Evolutionary conservation across 1,140 invertebrate species (phyloP), one percentile per base, ranked within the genome.

Genomic region (Leucophenga varia): DNA sequence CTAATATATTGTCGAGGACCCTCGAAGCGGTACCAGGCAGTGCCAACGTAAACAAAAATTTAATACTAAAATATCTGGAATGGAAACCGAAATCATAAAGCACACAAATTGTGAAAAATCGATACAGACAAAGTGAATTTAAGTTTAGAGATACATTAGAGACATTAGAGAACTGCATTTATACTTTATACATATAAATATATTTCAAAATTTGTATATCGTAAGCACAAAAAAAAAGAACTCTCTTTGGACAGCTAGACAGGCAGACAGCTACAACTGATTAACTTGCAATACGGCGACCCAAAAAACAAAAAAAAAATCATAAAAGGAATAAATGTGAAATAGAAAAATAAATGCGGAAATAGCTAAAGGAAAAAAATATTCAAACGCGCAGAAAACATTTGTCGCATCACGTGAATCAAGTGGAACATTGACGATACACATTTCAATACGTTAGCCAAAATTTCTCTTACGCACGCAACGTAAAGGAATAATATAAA

Each of bases 31-130:
- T 72, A 51, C 57, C 69, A 69, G 54, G 42, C 52, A 28, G 69
- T 72, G 49, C 64, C 69, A 64, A 72, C 59, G 69, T 72, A 72
- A 72, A 72, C 69, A 72, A 61, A 67, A 56, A 48, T 59, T 67
- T 54, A 49, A 67, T 57, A 63, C 61, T 67, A 54, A 61, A 41
- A 43, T n/a, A n/a, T n/a, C n/a, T n/a, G 45, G 55, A 36, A 61
- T 52, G 52, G 47, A 50, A 52, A 63, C 61, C 55, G 48, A 56
- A 25, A 25, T 25, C 21, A 31, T 17, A 17, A 45, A 55, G 38
- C 38, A 63, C 68, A 37, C 35, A 37, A 37, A 37, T 37, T 37
- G 35, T 37, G 35, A 37, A 37, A 37, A 37, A 37, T 37, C 35
- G 35, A 37, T 37, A 57, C n/a, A n/a, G 68, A 64, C 63, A 67